These are phyloP conservation scores for Pangasius larnaudii DNA, from an alignment of 2,797 vertebrate genomes.

Conservation along the genomic window DNA sequence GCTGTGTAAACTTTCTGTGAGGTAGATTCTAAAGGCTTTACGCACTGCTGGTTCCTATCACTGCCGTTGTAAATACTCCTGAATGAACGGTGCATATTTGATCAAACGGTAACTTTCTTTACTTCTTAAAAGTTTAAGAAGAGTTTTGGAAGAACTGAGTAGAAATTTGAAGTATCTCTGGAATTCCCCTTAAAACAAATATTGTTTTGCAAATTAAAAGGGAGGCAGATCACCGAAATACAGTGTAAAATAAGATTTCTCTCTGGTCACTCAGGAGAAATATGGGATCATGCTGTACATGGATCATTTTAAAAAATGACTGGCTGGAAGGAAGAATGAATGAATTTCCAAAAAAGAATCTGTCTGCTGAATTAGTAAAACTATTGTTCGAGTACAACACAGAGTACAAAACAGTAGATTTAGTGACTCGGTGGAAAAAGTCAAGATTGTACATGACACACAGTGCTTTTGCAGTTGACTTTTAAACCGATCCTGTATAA, in stretches of 20 bases:
- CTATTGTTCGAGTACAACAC: constrained; percentile 33
- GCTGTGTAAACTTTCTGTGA: neutral
- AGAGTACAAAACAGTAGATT: constrained; percentile 1
- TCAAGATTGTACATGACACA: constrained; percentile 39
- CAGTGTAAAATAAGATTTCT: constrained; percentile 12
- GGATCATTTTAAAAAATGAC: constrained; percentile 18
- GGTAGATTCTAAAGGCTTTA: neutral
- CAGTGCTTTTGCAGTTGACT: constrained; percentile 40
- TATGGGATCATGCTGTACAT: constrained; percentile 32
- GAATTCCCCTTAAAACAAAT: constrained; percentile 21
- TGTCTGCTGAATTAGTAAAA: constrained; percentile 27
- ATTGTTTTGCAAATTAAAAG: constrained; percentile 10
- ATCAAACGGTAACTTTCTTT: neutral
- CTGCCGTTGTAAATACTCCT: neutral
- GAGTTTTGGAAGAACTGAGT: neutral
- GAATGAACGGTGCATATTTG: neutral
- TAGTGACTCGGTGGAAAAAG: constrained; percentile 11
- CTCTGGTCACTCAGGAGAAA: constrained; percentile 41
- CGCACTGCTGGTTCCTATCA: neutral
- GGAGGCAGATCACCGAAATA: constrained; percentile 1
- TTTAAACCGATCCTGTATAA: constrained; percentile 32
- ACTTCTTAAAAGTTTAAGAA: neutral
- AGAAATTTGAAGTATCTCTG: constrained; percentile 9
- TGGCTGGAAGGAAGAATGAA: constrained; percentile 8
- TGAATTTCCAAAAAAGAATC: constrained; percentile 31